phyloP scores from a whole-genome alignment of 1,140 invertebrate species.

The Magallana angulata region DNA sequence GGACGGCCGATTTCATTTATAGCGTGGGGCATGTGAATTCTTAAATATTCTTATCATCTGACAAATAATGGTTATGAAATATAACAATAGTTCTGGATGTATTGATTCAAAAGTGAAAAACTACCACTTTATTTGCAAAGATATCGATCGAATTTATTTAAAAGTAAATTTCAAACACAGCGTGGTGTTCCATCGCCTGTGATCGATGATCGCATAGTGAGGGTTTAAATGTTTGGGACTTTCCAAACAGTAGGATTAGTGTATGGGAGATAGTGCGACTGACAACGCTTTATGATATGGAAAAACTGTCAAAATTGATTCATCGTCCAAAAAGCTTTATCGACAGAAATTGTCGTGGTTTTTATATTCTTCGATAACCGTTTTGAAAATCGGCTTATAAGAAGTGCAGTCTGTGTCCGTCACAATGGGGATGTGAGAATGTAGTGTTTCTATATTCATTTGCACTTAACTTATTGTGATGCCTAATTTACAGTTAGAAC shows the following conservation, averaged over 20 bases:
- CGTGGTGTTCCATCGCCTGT: not conserved
- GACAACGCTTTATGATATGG: slow-evolving; percentile 6
- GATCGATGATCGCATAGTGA: slow-evolving; percentile 1
- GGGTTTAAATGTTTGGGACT: not conserved
- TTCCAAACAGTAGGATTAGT: slow-evolving; percentile 22
- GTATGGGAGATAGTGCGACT: not conserved
- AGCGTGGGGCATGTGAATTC: not conserved
- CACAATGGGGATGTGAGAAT: not conserved
- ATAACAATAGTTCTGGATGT: not conserved
- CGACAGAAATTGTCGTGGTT: not conserved
- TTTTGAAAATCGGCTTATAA: not conserved
- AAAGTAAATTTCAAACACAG: slow-evolving; percentile 29
- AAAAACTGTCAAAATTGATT: slow-evolving; percentile 22
- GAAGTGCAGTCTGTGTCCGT: not conserved
- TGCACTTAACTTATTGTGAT: not conserved
- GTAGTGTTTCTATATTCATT: not conserved
- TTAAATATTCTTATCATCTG: not conserved
- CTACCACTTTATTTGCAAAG: not conserved
- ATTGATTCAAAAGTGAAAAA: not conserved
- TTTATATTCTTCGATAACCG: not conserved
- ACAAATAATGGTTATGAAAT: not conserved
- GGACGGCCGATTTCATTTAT: not conserved
- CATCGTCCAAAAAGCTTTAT: not conserved
- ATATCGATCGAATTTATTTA: slow-evolving; percentile 14
- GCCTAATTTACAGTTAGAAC: slow-evolving; percentile 60